A percentile compares a stretch with the other conserved stretches of the same genome.
phyloP scores from a whole-genome alignment of 23 tunicate species.

The Clavelina lepadiformis region DNA sequence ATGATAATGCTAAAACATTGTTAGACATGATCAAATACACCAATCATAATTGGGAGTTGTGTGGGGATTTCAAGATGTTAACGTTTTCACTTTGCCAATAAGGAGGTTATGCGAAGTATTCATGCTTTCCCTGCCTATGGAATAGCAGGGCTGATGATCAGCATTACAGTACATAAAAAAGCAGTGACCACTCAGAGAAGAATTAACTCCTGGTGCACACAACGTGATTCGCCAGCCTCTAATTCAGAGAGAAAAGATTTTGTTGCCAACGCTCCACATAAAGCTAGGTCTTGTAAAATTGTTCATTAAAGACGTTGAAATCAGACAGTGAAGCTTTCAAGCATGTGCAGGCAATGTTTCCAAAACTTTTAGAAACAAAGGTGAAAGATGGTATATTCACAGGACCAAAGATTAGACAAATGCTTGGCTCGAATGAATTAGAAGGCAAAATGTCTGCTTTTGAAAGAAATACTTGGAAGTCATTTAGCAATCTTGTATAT shows the following conservation, averaged over 20 bases:
- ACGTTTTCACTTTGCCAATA: slow-evolving; percentile 5
- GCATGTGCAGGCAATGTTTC: no score
- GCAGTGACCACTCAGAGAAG: slow-evolving; percentile 21
- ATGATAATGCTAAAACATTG: slow-evolving; percentile 16
- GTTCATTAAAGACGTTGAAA: slow-evolving; percentile 23
- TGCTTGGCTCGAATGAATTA: slow-evolving; percentile 8
- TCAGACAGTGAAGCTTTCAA: slow-evolving; percentile 14
- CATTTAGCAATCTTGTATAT: slow-evolving; percentile 9
- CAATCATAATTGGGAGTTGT: slow-evolving; percentile 16
- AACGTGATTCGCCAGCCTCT: slow-evolving; percentile 22
- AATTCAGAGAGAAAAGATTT: slow-evolving; percentile 14
- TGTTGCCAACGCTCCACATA: slow-evolving; percentile 21
- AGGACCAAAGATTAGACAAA: not conserved
- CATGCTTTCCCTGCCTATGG: no score
- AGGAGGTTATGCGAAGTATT: slow-evolving; percentile 10
- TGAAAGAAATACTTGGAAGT: slow-evolving; percentile 16
- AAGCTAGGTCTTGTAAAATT: slow-evolving; percentile 13
- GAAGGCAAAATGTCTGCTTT: slow-evolving; percentile 19
- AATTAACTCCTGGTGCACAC: slow-evolving; percentile 30
- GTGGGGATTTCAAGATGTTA: slow-evolving; percentile 21
- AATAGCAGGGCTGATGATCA: slow-evolving; percentile 16
- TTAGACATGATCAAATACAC: slow-evolving; percentile 14
- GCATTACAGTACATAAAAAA: slow-evolving; percentile 12
- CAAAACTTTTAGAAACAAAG: slow-evolving; percentile 8
- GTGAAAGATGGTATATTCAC: no score